Percentiles rank a stretch among this genome's conserved stretches.
phyloP scores from a whole-genome alignment of 2,797 vertebrate genomes.

The Coranthus polyacanthus region DNA sequence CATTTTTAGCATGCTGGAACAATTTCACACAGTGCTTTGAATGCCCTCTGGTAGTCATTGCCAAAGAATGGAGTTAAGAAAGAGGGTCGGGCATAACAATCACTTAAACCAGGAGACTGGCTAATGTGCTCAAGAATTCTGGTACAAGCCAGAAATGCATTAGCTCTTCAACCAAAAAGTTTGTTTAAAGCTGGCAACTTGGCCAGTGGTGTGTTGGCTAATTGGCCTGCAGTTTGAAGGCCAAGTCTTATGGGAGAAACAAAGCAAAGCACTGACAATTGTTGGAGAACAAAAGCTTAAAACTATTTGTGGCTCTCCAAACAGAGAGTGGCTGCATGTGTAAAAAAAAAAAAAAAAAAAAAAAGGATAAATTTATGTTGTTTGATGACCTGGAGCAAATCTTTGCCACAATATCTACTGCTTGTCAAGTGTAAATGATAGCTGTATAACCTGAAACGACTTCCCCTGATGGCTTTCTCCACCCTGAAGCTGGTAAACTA shows the following conservation, averaged over 20 bases:
- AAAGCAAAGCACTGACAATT: not conserved
- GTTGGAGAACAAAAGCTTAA: not conserved
- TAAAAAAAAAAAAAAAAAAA: not conserved
- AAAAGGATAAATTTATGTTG: not conserved
- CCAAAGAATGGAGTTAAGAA: conserved; percentile 31
- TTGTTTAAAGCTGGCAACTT: conserved; percentile 25
- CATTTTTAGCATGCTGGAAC: conserved; percentile 33
- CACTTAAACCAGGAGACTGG: conserved; percentile 18
- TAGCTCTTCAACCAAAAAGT: conserved; percentile 15
- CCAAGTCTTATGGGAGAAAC: conserved; percentile 2
- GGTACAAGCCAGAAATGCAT: conserved; percentile 6
- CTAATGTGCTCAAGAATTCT: not conserved
- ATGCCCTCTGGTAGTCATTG: conserved; percentile 42
- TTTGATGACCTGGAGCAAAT: conserved; percentile 1
- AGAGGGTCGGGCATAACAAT: conserved; percentile 37
- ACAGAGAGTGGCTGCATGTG: not conserved
- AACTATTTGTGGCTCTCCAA: not conserved
- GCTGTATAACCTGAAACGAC: conserved; percentile 5
- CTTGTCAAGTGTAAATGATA: not conserved
- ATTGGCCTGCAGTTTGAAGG: not conserved
- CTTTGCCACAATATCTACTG: not conserved
- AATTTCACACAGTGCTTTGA: conserved; percentile 31
- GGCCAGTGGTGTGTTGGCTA: not conserved
- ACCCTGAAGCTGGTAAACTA: conserved; percentile 10
- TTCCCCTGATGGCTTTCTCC: conserved; percentile 22